phyloP scores from a whole-genome alignment of 2,888 invertebrate genomes.

The Gerris lacustris region DNA sequence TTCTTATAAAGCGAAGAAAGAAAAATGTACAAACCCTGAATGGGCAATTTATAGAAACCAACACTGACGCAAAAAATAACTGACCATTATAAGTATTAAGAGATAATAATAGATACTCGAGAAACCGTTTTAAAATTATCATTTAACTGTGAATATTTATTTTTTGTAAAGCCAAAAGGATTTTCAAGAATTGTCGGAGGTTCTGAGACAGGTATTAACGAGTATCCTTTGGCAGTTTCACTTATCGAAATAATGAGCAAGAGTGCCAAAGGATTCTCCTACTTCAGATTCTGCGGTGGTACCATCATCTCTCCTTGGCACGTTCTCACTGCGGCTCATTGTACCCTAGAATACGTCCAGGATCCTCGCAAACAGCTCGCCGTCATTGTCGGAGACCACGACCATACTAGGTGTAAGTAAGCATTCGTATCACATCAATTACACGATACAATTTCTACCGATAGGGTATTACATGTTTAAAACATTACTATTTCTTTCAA shows the following conservation, averaged over 20 bases:
- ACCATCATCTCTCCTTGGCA: constrained; percentile 7
- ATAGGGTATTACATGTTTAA: no score
- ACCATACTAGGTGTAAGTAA: constrained; percentile 8
- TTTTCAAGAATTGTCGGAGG: constrained; percentile 7
- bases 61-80: no score
- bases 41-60: no score
- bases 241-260: not conserved
- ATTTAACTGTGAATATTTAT: not conserved
- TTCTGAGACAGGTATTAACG: not conserved
- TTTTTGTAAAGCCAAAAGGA: not conserved
- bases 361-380: not conserved
- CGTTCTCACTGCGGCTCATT: constrained; percentile 8
- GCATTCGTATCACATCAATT: not conserved
- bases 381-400: not conserved
- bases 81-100: no score
- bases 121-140: no score
- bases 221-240: constrained; percentile 4
- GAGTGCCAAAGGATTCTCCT: not conserved
- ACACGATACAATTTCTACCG: not conserved
- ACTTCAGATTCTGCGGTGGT: constrained; percentile 10
- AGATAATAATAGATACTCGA: no score
- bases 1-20: no score
- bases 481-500: no score
- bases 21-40: no score
- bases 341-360: not conserved